phyloP scores from a whole-genome alignment of 2,888 invertebrate species.

The Andrena bucephala region DNA sequence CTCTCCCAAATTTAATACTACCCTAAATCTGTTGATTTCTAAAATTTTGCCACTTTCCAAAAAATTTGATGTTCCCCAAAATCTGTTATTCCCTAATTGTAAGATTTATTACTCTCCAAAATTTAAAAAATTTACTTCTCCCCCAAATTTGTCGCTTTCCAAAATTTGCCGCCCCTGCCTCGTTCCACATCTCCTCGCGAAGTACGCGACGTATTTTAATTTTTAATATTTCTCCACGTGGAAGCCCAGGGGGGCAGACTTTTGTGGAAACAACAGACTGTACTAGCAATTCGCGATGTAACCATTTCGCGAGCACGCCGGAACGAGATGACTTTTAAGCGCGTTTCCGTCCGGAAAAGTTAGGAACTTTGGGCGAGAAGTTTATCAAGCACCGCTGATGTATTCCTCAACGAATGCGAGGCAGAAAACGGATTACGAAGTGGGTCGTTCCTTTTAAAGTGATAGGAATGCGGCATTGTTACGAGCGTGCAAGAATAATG shows the following conservation, averaged over 20 bases:
- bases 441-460: conserved; percentile 28
- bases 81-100: too few species aligned
- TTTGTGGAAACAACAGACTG: conserved; percentile 40
- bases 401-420: conserved; percentile 49
- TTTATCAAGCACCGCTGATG: conserved; percentile 48
- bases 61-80: too few species aligned
- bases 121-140: too few species aligned
- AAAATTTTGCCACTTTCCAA: too few species aligned
- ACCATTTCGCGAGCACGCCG: conserved; percentile 44
- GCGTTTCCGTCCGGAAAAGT: conserved; percentile 48
- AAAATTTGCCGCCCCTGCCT: too few species aligned
- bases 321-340: conserved; percentile 58
- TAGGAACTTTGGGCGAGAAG: conserved; percentile 45
- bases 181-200: conserved; percentile 20
- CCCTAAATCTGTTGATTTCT: too few species aligned
- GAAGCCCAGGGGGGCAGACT: conserved; percentile 25
- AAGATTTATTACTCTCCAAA: too few species aligned
- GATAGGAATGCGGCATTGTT: conserved; percentile 44
- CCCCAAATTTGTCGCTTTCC: too few species aligned
- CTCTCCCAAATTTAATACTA: too few species aligned
- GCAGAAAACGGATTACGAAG: conserved; percentile 55
- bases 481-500: conserved; percentile 23
- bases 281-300: background rate
- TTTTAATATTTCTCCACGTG: conserved; percentile 16
- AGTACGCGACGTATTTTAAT: conserved; percentile 10